Evolutionary conservation across 2,888 invertebrate species (phyloP), one percentile per base, ranked within the genome.

Genomic region (Tenthredo mesomela): DNA sequence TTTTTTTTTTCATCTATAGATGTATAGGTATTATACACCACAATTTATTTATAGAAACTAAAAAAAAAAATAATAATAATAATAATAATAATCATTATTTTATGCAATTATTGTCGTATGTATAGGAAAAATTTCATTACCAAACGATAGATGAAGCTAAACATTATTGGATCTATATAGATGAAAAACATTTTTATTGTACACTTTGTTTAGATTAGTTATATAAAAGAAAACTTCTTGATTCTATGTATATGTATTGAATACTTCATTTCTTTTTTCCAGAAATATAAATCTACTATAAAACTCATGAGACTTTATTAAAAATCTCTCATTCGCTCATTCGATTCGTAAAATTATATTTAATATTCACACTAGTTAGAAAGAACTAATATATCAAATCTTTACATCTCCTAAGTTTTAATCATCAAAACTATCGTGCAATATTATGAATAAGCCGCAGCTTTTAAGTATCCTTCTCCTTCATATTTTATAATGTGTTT

Each of bases 231-330:
- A 40, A 10, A 71, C 12, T 43, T 73, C 25, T 73, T 21, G n/a
- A 43, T 33, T 50, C 54, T 58, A 54, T 54, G 37, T 54, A 77
- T 50, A 77, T 50, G 21, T 40, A 40, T 21, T 33, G 15, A 71
- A 71, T 33, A 70, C 70, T n/a, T 9, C 9, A 18, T 54, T n/a
- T 78, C 18, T 25, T 37, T 37, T 78, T 78, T 10, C 7, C 78
- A 78, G 37, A 54, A 78, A 78, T 54, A 78, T 54, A 78, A 78
- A 78, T 78, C 54, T 58, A 78, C 40, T 25, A 43, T 25, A 15
- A 50, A 75, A 47, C 9, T 25, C 3, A 25, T 7, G 25, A 21
- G 21, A 15, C n/a, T 43, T 47, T 47, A 15, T 25, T 18, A 33
- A 78, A 7, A 54, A 75, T 75, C 40, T 43, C 12, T 7, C 15